phyloP scores from a whole-genome alignment of 37 sponge, comb jelly and placozoan genomes.

The Cladorhizidae sp. region DNA sequence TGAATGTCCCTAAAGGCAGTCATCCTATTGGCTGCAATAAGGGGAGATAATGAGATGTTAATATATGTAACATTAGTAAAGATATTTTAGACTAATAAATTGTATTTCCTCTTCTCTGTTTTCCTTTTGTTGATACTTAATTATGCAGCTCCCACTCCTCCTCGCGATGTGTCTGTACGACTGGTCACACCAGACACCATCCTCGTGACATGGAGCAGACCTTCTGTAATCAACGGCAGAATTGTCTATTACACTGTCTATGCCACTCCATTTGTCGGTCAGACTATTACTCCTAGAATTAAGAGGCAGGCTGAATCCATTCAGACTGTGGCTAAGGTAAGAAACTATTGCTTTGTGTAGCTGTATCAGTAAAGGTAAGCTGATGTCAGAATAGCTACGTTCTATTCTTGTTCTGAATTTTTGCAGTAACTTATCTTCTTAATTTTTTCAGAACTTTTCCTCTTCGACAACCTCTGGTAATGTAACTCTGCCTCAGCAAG shows the following conservation, averaged over 20 bases:
- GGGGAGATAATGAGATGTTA: too few relatives aligned
- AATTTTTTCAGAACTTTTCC: background rate
- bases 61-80: too few relatives aligned
- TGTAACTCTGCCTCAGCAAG: too few relatives aligned
- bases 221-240: conserved; percentile 8
- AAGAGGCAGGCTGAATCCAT: background rate
- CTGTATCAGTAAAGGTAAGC: too few relatives aligned
- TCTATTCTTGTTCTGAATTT: too few relatives aligned
- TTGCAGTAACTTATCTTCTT: too few relatives aligned
- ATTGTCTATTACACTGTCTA: conserved; percentile 32
- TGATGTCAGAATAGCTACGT: too few relatives aligned
- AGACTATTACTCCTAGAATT: background rate
- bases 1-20: too few relatives aligned
- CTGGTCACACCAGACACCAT: background rate
- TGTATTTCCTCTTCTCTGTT: background rate
- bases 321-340: conserved; percentile 2
- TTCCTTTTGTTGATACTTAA: background rate
- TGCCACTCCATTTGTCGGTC: conserved; percentile 14
- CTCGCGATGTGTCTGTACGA: background rate
- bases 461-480: too few relatives aligned
- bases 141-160: conserved; percentile 29
- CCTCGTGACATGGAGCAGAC: conserved; percentile 12
- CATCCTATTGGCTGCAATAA: too few relatives aligned
- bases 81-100: too few relatives aligned
- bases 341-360: too few relatives aligned